Evolutionary conservation across 1,140 invertebrate genomes (phyloP), one percentile per base, ranked within the genome.

Genomic region (Cylas formicarius): DNA sequence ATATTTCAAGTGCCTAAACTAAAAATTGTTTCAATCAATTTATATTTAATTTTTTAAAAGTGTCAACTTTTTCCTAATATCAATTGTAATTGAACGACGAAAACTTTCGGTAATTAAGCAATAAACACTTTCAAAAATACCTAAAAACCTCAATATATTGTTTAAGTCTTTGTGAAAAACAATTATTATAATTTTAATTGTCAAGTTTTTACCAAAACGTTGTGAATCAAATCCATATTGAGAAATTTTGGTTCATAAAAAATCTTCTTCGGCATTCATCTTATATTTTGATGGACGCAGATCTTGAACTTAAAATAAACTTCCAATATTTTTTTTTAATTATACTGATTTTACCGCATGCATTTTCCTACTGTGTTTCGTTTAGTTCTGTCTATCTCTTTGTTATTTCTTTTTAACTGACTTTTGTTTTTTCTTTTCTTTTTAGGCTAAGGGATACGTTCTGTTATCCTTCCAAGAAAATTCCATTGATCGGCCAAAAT

Each of bases 381-480:
- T 11, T 2, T 11, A 28, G 16, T 28, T 28, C 11, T 5, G 4
- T 11, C n/a, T 4, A 4, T 4, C 2, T 14, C n/a, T 28, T 4
- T 5, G 16, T n/a, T 28, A 28, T 14, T 3, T 11, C 27, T 28
- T 28, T 28, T 4, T 28, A 11, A 11, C 4, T 14, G 6, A 2
- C 16, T 2, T 28, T 3, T 19, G 24, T 17, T 32, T 24, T 47
- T 22, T 51, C 44, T 38, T 56, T 39, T 55, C 40, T 57, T 61
- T 59, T 42, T 57, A 58, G 56, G 55, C 45, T 16, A 57, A 53
- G 48, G 58, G 57, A 52, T 61, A 57, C 49, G 48, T 59, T 49
- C 48, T 61, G 36, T 54, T 61, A 40, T 53, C 56, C 31, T 59
- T 53, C 37, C 52, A 61, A 53, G 55, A 61, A 42, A 50, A 52